Percentiles rank a stretch among this genome's conserved stretches.
phyloP scores from a whole-genome alignment of 1,140 invertebrate species.

The Drosophila miranda region DNA sequence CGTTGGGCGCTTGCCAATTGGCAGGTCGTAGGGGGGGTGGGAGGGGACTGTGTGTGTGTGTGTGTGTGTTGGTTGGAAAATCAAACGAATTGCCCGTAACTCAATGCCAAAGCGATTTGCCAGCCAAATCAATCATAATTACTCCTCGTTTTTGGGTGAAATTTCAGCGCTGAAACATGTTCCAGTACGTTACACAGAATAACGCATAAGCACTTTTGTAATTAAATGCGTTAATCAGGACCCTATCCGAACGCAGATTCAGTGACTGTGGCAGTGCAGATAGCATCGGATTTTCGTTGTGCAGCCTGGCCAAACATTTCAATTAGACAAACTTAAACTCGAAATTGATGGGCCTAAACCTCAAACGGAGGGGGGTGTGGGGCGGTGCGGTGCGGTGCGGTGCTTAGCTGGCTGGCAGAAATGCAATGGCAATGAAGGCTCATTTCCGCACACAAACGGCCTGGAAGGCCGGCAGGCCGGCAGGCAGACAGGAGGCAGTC shows the following conservation, averaged over 20 bases:
- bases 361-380: slow-evolving; percentile 16
- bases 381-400: neutral
- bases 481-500: slow-evolving; percentile 27
- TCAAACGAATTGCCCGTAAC: slow-evolving; percentile 56
- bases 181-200: slow-evolving; percentile 60
- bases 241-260: neutral
- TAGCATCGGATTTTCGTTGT: slow-evolving; percentile 26
- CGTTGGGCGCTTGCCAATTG: neutral
- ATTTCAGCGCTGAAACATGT: slow-evolving; percentile 24
- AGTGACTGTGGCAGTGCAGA: slow-evolving; percentile 5
- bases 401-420: slow-evolving; percentile 27
- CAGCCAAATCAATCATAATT: slow-evolving; percentile 73
- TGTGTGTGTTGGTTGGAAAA: slow-evolving; percentile 2
- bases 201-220: slow-evolving; percentile 78
- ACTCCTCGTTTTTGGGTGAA: slow-evolving; percentile 26
- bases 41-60: too few species aligned
- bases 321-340: slow-evolving; percentile 78
- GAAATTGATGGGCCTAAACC: slow-evolving; percentile 64
- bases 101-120: slow-evolving; percentile 32
- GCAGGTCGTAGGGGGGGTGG: neutral
- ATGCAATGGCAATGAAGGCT: slow-evolving; percentile 70
- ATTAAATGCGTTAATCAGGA: slow-evolving; percentile 69
- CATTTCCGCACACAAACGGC: slow-evolving; percentile 65
- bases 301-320: slow-evolving; percentile 64
- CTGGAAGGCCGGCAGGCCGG: neutral